A percentile compares a stretch with the other conserved stretches of the same genome.
Conservation (phyloP, 2,797 vertebrate genomes). For the Pangasius macronema region DNA sequence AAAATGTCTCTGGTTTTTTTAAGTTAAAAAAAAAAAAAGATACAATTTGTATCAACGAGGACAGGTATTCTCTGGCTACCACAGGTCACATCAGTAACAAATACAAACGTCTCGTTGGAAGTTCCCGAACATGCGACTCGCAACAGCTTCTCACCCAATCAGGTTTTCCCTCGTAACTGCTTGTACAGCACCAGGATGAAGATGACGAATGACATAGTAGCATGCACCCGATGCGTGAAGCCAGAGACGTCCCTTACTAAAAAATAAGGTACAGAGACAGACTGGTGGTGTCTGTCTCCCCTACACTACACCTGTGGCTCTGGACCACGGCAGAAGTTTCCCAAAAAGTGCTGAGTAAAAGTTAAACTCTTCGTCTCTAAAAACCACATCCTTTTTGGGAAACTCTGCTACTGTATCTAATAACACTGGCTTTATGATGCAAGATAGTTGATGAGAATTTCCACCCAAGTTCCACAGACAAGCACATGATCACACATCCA, state of each 20-base stretch:
- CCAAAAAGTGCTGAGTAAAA: conserved; percentile 19
- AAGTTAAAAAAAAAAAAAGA: conserved; percentile 86
- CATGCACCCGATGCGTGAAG: conserved; percentile 69
- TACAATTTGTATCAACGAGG: conserved; percentile 99
- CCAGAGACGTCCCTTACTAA: conserved; percentile 96
- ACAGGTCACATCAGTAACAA: conserved; percentile 78
- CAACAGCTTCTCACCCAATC: conserved; percentile 4
- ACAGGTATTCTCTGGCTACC: conserved; percentile 88
- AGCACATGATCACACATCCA: conserved; percentile 62
- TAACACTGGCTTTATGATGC: conserved; percentile 51
- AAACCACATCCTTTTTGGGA: conserved; percentile 25
- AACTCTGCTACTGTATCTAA: conserved; percentile 16
- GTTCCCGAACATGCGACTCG: not conserved
- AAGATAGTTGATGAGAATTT: conserved; percentile 58
- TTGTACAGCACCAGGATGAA: conserved; percentile 1
- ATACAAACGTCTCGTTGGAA: conserved; percentile 57
- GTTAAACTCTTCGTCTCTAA: not conserved
- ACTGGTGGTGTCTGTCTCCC: conserved; percentile 79
- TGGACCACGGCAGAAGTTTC: conserved; percentile 50
- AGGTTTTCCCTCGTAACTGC: not conserved
- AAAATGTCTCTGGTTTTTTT: conserved; percentile 70
- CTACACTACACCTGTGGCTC: conserved; percentile 78
- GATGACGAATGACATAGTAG: conserved; percentile 37
- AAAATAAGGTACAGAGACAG: conserved; percentile 86
- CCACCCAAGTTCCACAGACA: conserved; percentile 61